phyloP scores from a whole-genome alignment of 2,888 invertebrate genomes.

The Pseudoips prasinana region DNA sequence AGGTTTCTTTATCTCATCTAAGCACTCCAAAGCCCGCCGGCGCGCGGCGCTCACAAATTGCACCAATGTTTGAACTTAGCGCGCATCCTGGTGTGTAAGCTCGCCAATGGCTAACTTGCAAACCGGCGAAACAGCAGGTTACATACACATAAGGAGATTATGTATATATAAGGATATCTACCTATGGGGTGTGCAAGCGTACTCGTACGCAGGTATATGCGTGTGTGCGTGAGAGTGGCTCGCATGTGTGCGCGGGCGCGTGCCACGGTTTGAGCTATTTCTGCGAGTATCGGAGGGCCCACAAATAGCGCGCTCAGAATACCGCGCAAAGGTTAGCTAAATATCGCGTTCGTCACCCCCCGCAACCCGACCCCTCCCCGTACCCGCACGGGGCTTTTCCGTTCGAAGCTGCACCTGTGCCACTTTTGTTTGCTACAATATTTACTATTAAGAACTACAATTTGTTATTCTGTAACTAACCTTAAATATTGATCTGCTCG shows the following conservation, averaged over 20 bases:
- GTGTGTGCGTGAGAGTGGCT: neutral
- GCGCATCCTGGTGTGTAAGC: too few relatives aligned
- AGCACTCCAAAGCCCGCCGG: too few relatives aligned
- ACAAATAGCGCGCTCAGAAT: conserved; percentile 61
- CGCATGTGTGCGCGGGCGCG: conserved; percentile 14
- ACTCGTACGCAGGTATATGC: neutral
- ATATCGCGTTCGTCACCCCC: conserved; percentile 24
- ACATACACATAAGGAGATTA: too few relatives aligned
- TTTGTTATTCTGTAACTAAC: too few relatives aligned
- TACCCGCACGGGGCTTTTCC: conserved; percentile 11
- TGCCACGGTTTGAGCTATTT: conserved; percentile 46
- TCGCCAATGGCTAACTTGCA: too few relatives aligned
- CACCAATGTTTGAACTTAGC: too few relatives aligned
- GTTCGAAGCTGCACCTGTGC: conserved; percentile 14
- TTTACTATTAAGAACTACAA: too few relatives aligned
- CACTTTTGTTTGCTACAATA: conserved; percentile 8
- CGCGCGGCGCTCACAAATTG: too few relatives aligned
- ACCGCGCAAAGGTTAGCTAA: conserved; percentile 60
- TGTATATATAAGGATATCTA: too few relatives aligned
- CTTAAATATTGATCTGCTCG: too few relatives aligned
- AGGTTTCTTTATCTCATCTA: too few relatives aligned
- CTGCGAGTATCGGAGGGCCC: conserved; percentile 35
- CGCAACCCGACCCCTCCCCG: neutral
- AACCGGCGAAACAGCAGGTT: too few relatives aligned
- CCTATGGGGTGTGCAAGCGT: neutral